phyloP scores from a whole-genome alignment of 2,888 invertebrate genomes.

The Heteromyza rotundicornis region DNA sequence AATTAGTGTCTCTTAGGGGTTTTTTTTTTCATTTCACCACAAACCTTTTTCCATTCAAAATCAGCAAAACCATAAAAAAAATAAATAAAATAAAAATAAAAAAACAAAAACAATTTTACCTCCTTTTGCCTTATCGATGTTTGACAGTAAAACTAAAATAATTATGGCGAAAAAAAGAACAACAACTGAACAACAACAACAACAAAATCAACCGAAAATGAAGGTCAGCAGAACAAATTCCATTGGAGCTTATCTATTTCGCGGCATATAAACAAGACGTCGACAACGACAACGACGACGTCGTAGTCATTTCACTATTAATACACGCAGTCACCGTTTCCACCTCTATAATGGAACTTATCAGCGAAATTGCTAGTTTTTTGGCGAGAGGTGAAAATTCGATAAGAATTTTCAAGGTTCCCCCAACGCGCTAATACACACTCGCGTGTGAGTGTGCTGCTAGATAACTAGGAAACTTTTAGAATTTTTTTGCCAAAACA shows the following conservation, averaged over 20 bases:
- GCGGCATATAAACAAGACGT: slow-evolving; percentile 10
- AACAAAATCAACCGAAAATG: slow-evolving; percentile 35
- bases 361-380: slow-evolving; percentile 37
- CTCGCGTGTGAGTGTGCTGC: slow-evolving; percentile 12
- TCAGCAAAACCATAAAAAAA: too few relatives aligned
- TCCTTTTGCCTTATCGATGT: not conserved
- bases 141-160: slow-evolving; percentile 1
- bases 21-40: too few relatives aligned
- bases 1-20: too few relatives aligned
- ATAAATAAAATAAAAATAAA: too few relatives aligned
- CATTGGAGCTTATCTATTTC: slow-evolving; percentile 41
- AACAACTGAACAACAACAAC: not conserved
- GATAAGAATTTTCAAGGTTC: slow-evolving; percentile 55
- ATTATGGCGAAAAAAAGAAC: not conserved
- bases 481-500: not conserved
- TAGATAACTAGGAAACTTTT: slow-evolving; percentile 12
- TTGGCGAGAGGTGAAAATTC: slow-evolving; percentile 57
- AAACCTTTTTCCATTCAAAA: too few relatives aligned
- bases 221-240: slow-evolving; percentile 56
- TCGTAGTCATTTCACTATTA: slow-evolving; percentile 32
- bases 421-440: too few relatives aligned
- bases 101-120: too few relatives aligned
- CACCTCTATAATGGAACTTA: not conserved
- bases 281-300: slow-evolving; percentile 12
- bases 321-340: slow-evolving; percentile 17